Conservation (phyloP, 2,113 vertebrate genomes). For the Aythya baeri region DNA sequence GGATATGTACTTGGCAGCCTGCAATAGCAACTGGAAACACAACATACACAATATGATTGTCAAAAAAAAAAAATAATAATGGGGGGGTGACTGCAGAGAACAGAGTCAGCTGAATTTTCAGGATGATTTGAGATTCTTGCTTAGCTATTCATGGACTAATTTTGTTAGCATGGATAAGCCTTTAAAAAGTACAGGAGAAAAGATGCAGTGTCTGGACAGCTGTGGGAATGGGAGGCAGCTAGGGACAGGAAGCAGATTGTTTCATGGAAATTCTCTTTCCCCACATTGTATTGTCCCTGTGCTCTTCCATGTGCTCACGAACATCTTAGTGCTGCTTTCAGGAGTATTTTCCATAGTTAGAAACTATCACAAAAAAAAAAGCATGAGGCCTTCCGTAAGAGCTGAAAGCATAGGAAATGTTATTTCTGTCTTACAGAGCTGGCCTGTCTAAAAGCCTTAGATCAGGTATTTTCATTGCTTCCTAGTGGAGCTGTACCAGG, state of each 20-base stretch:
- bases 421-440: neutral
- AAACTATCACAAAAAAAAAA: neutral
- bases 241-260: neutral
- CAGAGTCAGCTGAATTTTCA: neutral
- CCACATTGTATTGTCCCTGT: neutral
- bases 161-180: neutral
- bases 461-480: neutral
- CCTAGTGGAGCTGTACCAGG: neutral
- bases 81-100: neutral
- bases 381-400: neutral
- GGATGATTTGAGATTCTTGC: neutral
- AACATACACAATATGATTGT: slow-evolving; percentile 27
- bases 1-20: slow-evolving; percentile 50
- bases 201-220: neutral
- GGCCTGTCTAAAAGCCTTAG: neutral
- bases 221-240: neutral
- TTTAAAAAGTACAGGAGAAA: neutral
- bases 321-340: neutral
- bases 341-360: neutral
- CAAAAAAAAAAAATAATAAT: neutral
- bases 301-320: neutral
- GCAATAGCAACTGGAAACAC: slow-evolving; percentile 59
- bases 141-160: neutral
- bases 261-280: neutral
- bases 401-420: neutral